phyloP scores from a whole-genome alignment of 92 coral and sea anemone species.

The Nematostella vectensis region DNA sequence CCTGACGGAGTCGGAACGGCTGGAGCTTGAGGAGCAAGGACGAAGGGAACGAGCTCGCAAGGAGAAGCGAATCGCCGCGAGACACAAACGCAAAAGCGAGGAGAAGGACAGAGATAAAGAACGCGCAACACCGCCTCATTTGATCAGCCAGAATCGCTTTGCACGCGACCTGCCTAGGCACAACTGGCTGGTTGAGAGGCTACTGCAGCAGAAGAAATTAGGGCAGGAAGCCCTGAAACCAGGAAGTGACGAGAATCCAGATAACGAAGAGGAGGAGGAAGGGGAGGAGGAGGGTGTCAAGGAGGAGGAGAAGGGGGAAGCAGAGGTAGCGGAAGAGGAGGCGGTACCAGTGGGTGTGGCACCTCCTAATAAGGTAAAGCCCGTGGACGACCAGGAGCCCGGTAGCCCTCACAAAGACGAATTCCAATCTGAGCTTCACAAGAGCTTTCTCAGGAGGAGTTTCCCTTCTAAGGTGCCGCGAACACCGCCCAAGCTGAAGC shows the following conservation, averaged over 20 bases:
- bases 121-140: slow-evolving; percentile 81
- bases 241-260: slow-evolving; percentile 14
- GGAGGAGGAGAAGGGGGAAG: slow-evolving; percentile 9
- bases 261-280: slow-evolving; percentile 42
- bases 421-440: slow-evolving; percentile 66
- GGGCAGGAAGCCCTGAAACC: slow-evolving; percentile 52
- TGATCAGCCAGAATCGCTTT: slow-evolving; percentile 87
- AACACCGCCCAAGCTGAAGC: slow-evolving; percentile 69
- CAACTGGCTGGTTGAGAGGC: slow-evolving; percentile 93
- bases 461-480: slow-evolving; percentile 77
- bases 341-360: neutral
- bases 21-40: slow-evolving; percentile 49
- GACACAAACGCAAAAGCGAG: slow-evolving; percentile 59
- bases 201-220: slow-evolving; percentile 77
- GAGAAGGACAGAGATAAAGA: slow-evolving; percentile 68
- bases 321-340: slow-evolving; percentile 25
- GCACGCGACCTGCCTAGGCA: slow-evolving; percentile 96
- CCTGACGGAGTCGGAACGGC: slow-evolving; percentile 41
- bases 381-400: slow-evolving; percentile 33
- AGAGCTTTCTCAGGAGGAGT: slow-evolving; percentile 63
- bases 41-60: slow-evolving; percentile 47
- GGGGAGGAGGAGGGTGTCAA: slow-evolving; percentile 18
- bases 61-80: slow-evolving; percentile 61
- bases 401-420: slow-evolving; percentile 44
- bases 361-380: slow-evolving; percentile 6